These are phyloP conservation scores for Cryptocheilus praepositus DNA, from an alignment of 2,888 invertebrate genomes.

Conservation along the genomic window DNA sequence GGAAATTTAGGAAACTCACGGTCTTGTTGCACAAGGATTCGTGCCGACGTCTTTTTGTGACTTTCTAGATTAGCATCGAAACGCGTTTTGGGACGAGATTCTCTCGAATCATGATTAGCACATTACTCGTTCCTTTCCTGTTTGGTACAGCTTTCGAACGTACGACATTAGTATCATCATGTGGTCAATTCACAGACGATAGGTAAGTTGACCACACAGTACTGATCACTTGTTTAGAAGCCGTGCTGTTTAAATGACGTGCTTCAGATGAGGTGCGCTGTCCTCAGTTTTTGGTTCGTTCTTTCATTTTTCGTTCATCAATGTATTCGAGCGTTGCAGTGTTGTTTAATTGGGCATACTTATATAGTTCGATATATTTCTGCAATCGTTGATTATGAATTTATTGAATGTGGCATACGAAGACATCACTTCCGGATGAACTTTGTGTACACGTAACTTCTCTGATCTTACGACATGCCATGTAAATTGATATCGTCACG, in stretches of 20 bases:
- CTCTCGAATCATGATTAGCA: constrained; percentile 10
- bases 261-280: constrained; percentile 51
- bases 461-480: background rate
- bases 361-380: constrained; percentile 19
- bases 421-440: too few relatives aligned
- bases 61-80: constrained; percentile 30
- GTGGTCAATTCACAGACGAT: constrained; percentile 47
- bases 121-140: constrained; percentile 33
- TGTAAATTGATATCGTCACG: background rate
- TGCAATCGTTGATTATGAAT: constrained; percentile 1
- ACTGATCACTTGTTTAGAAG: constrained; percentile 36
- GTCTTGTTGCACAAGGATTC: constrained; percentile 39
- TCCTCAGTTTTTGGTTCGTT: constrained; percentile 44
- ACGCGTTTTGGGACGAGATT: constrained; percentile 2
- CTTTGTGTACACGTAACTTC: too few relatives aligned
- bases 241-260: constrained; percentile 47
- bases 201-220: constrained; percentile 49
- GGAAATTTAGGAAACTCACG: constrained; percentile 34
- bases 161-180: constrained; percentile 29
- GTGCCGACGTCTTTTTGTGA: constrained; percentile 36
- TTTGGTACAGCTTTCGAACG: constrained; percentile 45
- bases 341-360: constrained; percentile 37
- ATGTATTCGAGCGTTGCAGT: constrained; percentile 51
- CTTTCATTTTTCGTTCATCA: constrained; percentile 34
- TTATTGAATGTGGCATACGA: constrained; percentile 7